Evolutionary conservation across 2,888 invertebrate genomes (phyloP).

Genomic region (Lepeophtheirus nordmannii): DNA sequence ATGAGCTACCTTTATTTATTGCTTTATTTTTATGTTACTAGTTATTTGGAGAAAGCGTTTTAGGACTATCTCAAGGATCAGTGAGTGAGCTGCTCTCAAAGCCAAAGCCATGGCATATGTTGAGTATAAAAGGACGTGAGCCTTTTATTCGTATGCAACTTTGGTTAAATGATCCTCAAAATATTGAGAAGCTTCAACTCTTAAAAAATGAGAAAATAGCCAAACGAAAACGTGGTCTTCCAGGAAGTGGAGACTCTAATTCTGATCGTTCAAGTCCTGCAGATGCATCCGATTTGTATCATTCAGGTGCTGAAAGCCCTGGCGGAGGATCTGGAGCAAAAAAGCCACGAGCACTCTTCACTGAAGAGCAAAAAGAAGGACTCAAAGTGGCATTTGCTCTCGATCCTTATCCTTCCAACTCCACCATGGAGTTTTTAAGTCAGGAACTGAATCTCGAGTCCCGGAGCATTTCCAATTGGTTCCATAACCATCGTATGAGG

Average conservation of each 20-base stretch:
- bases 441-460: conserved; percentile 76
- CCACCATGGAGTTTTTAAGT: conserved; percentile 87
- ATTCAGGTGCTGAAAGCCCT: conserved; percentile 45
- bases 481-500: conserved; percentile 98
- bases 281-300: conserved; percentile 72
- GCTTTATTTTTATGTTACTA: conserved; percentile 30
- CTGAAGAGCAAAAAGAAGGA: conserved; percentile 95
- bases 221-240: conserved; percentile 45
- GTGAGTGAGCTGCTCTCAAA: conserved; percentile 92
- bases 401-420: conserved; percentile 92
- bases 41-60: conserved; percentile 92
- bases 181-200: conserved; percentile 59
- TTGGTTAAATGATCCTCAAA: conserved; percentile 89
- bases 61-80: conserved; percentile 88
- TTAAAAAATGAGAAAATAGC: conserved; percentile 57
- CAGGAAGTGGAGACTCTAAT: conserved; percentile 39
- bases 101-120: conserved; percentile 98
- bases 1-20: no score
- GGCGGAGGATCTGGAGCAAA: conserved; percentile 56
- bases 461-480: conserved; percentile 97
- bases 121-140: conserved; percentile 91
- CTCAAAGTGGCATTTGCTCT: conserved; percentile 79
- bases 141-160: conserved; percentile 91
- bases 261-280: conserved; percentile 72
- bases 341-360: conserved; percentile 87